Conservation (phyloP, 2,113 vertebrate species). For the Thinocorus orbignyianus region DNA sequence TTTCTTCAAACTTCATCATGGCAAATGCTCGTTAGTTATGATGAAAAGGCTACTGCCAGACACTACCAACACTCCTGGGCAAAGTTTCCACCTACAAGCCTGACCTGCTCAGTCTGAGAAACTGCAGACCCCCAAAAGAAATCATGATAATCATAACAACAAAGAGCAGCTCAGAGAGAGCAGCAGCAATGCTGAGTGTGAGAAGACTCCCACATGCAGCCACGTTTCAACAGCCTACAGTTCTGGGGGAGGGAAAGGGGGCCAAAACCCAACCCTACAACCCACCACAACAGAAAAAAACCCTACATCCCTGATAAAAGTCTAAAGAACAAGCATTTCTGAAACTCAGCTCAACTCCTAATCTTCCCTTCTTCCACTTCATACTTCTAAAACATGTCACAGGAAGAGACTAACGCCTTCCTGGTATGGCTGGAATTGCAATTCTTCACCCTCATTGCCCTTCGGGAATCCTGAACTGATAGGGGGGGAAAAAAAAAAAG, state of each 20-base stretch:
- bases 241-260: background rate
- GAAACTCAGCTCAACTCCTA: background rate
- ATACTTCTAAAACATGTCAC: background rate
- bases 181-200: background rate
- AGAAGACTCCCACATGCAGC: background rate
- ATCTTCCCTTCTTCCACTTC: background rate
- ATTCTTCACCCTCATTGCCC: background rate
- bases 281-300: background rate
- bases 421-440: background rate
- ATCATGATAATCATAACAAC: background rate
- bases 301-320: rapidly evolving
- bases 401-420: background rate
- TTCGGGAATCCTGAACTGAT: background rate
- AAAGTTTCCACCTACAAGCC: background rate
- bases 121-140: background rate
- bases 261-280: background rate
- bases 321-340: background rate
- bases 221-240: background rate
- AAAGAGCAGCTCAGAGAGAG: background rate
- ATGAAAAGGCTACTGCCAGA: background rate
- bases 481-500: too few relatives aligned
- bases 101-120: background rate
- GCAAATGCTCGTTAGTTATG: background rate
- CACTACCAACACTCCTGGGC: background rate
- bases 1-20: background rate